A percentile compares a stretch with the other conserved stretches of the same genome.
Evolutionary conservation across 2,113 vertebrate species (phyloP).

Genomic region (Silurus meridionalis): DNA sequence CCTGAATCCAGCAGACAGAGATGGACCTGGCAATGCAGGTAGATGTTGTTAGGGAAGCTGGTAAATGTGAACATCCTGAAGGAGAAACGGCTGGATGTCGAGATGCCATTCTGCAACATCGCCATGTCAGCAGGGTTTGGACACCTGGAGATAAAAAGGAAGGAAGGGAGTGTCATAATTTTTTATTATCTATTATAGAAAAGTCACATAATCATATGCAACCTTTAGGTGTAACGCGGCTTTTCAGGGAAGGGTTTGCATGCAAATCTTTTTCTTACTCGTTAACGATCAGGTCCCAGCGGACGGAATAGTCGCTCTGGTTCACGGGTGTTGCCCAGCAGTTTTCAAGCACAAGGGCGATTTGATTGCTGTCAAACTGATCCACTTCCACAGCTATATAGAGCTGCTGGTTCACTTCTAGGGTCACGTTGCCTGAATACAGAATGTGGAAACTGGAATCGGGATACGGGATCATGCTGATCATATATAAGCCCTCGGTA

Average conservation of each 20-base stretch:
- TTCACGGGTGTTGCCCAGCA: constrained; percentile 59
- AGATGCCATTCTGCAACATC: constrained; percentile 38
- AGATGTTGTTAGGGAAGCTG: constrained; percentile 27
- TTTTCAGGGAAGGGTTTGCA: not conserved
- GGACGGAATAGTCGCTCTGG: constrained; percentile 17
- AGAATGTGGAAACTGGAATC: constrained; percentile 28
- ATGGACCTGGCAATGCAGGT: constrained; percentile 57
- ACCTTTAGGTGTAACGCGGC: not conserved
- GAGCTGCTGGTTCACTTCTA: constrained; percentile 43
- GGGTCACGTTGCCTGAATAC: not conserved
- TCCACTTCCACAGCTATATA: constrained; percentile 47
- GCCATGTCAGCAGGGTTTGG: constrained; percentile 51
- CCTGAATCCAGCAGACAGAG: constrained; percentile 46
- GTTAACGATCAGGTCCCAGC: constrained; percentile 55
- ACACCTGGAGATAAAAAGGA: constrained; percentile 47
- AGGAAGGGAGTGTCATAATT: not conserved
- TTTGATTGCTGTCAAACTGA: constrained; percentile 35
- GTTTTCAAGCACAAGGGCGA: constrained; percentile 49
- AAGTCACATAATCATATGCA: not conserved
- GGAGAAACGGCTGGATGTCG: constrained; percentile 51
- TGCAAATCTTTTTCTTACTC: constrained; percentile 50
- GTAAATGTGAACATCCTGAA: constrained; percentile 56
- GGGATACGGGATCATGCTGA: constrained; percentile 48
- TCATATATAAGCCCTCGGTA: constrained; percentile 41
- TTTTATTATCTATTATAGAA: no score